Conservation (phyloP, 2,888 invertebrate species). For the Acanthosepion pharaonis region DNA sequence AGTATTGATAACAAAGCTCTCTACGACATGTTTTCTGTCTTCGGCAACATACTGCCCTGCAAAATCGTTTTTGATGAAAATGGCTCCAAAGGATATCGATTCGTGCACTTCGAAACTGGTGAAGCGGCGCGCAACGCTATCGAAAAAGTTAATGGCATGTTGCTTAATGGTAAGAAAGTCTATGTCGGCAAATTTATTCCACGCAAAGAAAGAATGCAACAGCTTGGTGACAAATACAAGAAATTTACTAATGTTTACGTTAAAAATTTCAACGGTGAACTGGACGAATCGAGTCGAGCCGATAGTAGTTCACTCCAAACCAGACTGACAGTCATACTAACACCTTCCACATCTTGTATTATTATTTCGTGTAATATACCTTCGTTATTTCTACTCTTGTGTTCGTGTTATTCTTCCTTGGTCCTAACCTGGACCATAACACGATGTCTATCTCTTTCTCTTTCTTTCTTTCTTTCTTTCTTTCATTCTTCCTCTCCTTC, state of each 20-base stretch:
- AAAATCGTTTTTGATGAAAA: constrained; percentile 94
- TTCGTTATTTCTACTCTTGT: no score
- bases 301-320: no score
- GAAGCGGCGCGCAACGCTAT: constrained; percentile 97
- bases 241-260: constrained; percentile 97
- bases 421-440: no score
- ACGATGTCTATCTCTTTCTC: no score
- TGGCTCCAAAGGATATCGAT: constrained; percentile 94
- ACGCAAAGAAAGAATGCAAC: constrained; percentile 97
- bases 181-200: constrained; percentile 95
- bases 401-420: no score
- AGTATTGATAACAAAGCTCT: constrained; percentile 98
- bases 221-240: constrained; percentile 96
- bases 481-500: no score
- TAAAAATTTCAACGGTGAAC: constrained; percentile 97
- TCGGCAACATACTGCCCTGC: constrained; percentile 97
- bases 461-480: no score
- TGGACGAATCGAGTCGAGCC: constrained; percentile 79
- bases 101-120: constrained; percentile 98
- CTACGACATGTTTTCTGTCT: constrained; percentile 98
- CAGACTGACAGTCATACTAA: no score
- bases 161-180: constrained; percentile 95
- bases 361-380: no score
- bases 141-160: constrained; percentile 97
- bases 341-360: no score